Conservation (phyloP, 2,113 vertebrate genomes). For the Salvelinus fontinalis region DNA sequence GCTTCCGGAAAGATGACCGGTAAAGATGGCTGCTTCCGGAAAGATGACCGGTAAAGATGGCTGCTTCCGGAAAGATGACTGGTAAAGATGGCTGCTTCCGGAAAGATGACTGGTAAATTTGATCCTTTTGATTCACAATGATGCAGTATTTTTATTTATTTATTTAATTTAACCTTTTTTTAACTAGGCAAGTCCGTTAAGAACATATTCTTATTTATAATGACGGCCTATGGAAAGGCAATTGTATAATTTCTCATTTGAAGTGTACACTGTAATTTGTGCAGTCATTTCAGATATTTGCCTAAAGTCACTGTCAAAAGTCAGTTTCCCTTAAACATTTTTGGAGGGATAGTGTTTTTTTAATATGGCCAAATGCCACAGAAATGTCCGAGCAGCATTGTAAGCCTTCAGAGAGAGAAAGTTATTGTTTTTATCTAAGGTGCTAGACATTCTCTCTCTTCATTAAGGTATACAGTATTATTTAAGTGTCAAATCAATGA, state of each 20-base stretch:
- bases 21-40: no score
- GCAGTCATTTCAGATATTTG: background rate
- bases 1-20: no score
- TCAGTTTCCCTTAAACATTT: no score
- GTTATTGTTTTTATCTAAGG: conserved; percentile 31
- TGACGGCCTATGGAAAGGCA: background rate
- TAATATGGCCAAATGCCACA: no score
- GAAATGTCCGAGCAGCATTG: no score
- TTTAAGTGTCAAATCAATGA: conserved; percentile 62
- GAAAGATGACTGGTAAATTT: background rate
- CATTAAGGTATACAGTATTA: conserved; percentile 23
- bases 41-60: no score
- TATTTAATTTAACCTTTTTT: no score
- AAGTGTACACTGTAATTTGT: background rate
- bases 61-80: no score
- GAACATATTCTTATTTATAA: no score
- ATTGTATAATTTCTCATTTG: background rate
- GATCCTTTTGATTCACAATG: conserved; percentile 33
- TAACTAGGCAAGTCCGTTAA: no score
- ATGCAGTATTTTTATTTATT: background rate
- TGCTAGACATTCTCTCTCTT: conserved; percentile 47
- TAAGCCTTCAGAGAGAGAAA: background rate
- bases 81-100: background rate
- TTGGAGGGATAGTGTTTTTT: no score
- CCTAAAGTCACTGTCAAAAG: no score